phyloP scores from a whole-genome alignment of 2,888 invertebrate species.

The Lepetodrilus schrolli region DNA sequence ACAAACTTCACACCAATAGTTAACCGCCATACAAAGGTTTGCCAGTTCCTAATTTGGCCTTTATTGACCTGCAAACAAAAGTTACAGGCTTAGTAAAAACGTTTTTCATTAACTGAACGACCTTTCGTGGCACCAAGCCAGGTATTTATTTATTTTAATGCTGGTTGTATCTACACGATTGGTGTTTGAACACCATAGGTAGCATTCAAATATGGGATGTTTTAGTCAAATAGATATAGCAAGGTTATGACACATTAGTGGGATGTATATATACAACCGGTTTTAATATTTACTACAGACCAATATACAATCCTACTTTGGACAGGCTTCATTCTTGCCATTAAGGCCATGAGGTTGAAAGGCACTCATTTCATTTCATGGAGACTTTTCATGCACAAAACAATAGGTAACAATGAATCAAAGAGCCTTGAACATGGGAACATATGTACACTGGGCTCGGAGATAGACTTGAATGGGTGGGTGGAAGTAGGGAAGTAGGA shows the following conservation, averaged over 20 bases:
- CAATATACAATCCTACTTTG: no score
- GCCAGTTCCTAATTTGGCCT: background rate
- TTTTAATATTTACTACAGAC: no score
- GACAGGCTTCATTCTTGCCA: no score
- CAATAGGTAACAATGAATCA: background rate
- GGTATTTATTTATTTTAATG: no score
- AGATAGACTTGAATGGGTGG: background rate
- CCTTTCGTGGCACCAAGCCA: constrained; percentile 15
- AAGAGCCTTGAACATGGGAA: background rate
- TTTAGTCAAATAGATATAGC: background rate
- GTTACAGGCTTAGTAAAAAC: constrained; percentile 8
- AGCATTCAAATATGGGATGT: background rate
- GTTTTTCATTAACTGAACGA: background rate
- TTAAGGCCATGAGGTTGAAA: no score
- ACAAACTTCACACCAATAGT: background rate
- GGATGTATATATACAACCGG: no score
- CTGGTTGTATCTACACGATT: background rate
- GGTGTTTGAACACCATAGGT: background rate
- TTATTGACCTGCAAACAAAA: constrained; percentile 15
- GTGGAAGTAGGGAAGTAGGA: background rate
- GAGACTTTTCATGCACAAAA: background rate
- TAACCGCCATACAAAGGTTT: background rate
- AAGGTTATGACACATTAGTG: no score
- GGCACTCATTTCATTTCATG: no score
- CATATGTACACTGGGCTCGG: background rate